Percentiles rank a stretch among this genome's conserved stretches.
phyloP scores from a whole-genome alignment of 2,113 vertebrate species.

The Heloderma charlesbogerti region DNA sequence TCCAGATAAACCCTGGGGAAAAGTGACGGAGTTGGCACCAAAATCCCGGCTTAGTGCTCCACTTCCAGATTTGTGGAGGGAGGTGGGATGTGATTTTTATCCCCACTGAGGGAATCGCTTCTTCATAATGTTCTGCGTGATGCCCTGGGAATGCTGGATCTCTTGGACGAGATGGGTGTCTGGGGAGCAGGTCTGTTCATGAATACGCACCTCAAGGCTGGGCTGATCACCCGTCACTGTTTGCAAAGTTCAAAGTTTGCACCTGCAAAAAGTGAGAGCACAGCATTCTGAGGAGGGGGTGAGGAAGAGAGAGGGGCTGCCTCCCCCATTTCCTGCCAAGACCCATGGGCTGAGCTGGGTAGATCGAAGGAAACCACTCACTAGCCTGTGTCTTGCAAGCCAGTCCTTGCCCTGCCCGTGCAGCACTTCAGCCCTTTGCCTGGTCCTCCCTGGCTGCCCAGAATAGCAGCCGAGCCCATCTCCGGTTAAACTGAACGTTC shows the following conservation, averaged over 20 bases:
- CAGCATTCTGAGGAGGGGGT: not conserved
- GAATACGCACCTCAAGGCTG: not conserved
- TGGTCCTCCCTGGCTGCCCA: not conserved
- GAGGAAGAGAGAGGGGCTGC: not conserved
- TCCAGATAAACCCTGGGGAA: not conserved
- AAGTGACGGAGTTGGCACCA: not conserved
- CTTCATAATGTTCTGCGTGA: not conserved
- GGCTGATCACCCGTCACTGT: not conserved
- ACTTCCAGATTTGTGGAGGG: not conserved
- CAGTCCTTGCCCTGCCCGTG: not conserved
- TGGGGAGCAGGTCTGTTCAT: not conserved
- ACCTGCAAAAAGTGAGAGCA: not conserved
- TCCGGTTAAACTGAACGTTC: not conserved
- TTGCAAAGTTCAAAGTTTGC: not conserved
- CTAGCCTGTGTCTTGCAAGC: not conserved
- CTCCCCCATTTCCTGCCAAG: not conserved
- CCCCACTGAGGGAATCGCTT: not conserved
- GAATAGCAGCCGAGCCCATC: not conserved
- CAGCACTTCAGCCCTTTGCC: not conserved
- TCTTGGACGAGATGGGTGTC: not conserved
- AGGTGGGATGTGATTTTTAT: not conserved
- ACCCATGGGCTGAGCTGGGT: not conserved
- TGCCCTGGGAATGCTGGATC: not conserved
- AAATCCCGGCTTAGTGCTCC: not conserved
- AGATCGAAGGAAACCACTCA: not conserved